A percentile compares a stretch with the other conserved stretches of the same genome.
phyloP scores from a whole-genome alignment of 2,797 vertebrate species.

The Corythornis leucogaster region DNA sequence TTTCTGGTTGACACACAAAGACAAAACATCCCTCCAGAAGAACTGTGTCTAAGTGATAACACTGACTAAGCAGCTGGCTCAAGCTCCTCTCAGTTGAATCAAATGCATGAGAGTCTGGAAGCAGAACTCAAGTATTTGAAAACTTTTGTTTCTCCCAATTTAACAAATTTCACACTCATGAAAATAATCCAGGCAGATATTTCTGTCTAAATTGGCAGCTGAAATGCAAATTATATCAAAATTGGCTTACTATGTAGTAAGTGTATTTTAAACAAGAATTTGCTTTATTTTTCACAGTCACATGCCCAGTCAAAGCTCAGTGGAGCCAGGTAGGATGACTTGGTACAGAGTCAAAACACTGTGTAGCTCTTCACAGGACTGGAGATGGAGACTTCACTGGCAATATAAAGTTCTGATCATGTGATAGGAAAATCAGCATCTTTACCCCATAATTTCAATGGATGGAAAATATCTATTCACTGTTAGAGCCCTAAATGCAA shows the following conservation, averaged over 20 bases:
- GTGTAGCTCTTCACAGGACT: background rate
- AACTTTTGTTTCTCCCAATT: background rate
- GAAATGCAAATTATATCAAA: background rate
- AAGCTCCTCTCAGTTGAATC: background rate
- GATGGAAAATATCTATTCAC: background rate
- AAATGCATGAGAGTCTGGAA: background rate
- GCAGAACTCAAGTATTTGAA: background rate
- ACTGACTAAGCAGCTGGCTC: background rate
- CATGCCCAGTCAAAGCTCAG: background rate
- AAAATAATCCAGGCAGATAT: background rate
- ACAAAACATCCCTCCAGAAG: background rate
- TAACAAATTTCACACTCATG: background rate
- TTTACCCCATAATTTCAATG: background rate
- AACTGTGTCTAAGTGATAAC: background rate
- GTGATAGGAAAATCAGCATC: background rate
- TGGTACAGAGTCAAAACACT: background rate
- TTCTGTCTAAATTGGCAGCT: background rate
- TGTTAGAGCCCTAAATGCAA: background rate
- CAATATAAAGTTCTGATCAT: background rate
- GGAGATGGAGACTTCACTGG: background rate
- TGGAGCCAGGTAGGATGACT: rapidly evolving
- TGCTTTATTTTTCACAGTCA: background rate
- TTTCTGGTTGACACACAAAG: background rate
- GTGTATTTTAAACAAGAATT: background rate
- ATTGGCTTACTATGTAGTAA: background rate